Percentiles rank a stretch among this genome's conserved stretches.
These are phyloP conservation scores for Cacatua alba DNA, from an alignment of 2,113 vertebrate genomes.

Conservation along the genomic window DNA sequence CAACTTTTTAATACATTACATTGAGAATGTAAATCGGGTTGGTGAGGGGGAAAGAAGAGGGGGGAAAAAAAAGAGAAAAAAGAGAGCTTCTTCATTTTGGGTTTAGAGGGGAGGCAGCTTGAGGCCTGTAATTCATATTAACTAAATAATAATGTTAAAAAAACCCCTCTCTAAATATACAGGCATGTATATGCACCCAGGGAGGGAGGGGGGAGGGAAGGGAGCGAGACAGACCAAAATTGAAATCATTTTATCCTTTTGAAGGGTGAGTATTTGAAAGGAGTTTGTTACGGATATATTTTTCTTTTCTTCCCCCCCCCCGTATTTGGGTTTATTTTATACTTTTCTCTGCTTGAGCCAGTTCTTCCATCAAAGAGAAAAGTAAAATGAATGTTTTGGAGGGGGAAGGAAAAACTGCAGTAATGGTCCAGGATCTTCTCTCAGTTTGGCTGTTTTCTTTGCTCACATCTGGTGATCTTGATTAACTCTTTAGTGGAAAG, in stretches of 20 bases:
- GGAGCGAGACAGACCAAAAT: conserved; percentile 69
- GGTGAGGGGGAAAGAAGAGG: conserved; percentile 79
- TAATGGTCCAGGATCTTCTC: background rate
- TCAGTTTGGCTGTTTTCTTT: background rate
- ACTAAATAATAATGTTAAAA: conserved; percentile 76
- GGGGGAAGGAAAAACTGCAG: background rate
- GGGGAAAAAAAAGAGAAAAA: conserved; percentile 66
- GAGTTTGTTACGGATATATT: conserved; percentile 63
- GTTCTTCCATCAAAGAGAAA: background rate
- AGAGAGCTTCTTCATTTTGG: conserved; percentile 84
- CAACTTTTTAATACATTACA: conserved; percentile 99
- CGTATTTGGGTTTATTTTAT: conserved; percentile 50
- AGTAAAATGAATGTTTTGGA: conserved; percentile 34
- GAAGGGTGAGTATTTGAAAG: conserved; percentile 63
- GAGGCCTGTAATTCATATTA: conserved; percentile 83
- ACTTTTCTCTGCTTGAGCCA: conserved; percentile 48
- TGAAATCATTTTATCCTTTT: conserved; percentile 72
- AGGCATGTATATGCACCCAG: conserved; percentile 53
- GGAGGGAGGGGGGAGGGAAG: conserved; percentile 30
- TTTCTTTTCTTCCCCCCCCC: conserved; percentile 38
- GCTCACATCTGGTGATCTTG: background rate
- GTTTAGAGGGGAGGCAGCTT: conserved; percentile 78
- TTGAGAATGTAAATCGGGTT: conserved; percentile 99
- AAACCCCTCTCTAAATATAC: conserved; percentile 51
- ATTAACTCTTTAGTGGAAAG: background rate